phyloP scores from a whole-genome alignment of 2,797 vertebrate species.

The Bryconaethiops microstoma region DNA sequence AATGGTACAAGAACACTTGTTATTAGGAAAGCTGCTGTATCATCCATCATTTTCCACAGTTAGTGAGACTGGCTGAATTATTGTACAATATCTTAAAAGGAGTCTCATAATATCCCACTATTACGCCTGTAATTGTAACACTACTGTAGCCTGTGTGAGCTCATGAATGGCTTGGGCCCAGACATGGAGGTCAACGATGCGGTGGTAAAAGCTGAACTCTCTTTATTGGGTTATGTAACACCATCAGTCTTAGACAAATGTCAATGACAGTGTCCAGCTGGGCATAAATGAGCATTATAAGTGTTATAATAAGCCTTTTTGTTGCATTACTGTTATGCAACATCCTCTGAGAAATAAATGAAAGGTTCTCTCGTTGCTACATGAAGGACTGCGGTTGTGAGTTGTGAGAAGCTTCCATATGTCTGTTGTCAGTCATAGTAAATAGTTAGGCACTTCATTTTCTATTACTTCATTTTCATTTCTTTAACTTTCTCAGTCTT shows the following conservation, averaged over 20 bases:
- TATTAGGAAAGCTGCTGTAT: background rate
- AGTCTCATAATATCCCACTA: background rate
- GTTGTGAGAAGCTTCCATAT: background rate
- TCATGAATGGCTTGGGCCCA: slow-evolving; percentile 30
- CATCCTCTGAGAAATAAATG: background rate
- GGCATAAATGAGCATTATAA: no score
- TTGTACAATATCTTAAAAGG: background rate
- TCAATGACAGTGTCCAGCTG: background rate
- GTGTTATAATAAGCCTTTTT: no score
- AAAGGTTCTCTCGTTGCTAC: background rate
- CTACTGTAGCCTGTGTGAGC: slow-evolving; percentile 21
- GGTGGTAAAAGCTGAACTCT: background rate
- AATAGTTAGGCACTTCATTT: background rate
- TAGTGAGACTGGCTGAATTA: background rate
- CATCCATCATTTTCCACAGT: background rate
- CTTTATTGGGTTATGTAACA: slow-evolving; percentile 22
- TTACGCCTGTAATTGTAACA: background rate
- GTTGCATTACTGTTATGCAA: background rate
- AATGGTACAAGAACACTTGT: no score
- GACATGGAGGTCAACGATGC: slow-evolving; percentile 30
- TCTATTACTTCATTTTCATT: slow-evolving; percentile 2
- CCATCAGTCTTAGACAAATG: slow-evolving; percentile 2
- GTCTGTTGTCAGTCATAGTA: slow-evolving; percentile 3
- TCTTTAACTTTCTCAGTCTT: no score
- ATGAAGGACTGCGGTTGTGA: background rate